These are phyloP conservation scores for Cardiocondyla obscurior DNA, from an alignment of 1,140 invertebrate genomes.

Conservation along the genomic window DNA sequence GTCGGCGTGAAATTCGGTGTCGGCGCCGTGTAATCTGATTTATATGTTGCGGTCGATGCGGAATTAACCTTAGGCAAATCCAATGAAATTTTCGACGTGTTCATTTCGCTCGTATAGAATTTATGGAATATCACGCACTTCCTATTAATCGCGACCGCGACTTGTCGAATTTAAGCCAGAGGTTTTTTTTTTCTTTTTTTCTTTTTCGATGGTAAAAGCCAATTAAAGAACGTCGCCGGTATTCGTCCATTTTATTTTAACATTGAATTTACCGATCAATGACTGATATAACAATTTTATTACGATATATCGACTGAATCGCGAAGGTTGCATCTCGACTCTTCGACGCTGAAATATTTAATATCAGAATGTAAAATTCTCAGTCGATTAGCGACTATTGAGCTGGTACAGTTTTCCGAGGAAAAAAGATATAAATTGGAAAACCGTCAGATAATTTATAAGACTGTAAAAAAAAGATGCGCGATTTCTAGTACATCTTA, in stretches of 20 bases:
- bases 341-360: neutral
- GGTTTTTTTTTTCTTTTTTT: too few species aligned
- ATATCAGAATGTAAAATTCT: slow-evolving; percentile 9
- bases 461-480: neutral
- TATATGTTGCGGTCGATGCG: slow-evolving; percentile 6
- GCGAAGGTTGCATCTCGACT: neutral
- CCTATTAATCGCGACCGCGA: neutral
- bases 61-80: slow-evolving; percentile 34
- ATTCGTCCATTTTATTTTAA: neutral
- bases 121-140: slow-evolving; percentile 1
- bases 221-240: neutral
- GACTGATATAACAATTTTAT: neutral
- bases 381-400: neutral
- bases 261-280: neutral
- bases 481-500: neutral
- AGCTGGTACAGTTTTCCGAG: too few species aligned
- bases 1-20: neutral
- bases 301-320: neutral
- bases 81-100: slow-evolving; percentile 20
- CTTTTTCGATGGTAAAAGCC: neutral
- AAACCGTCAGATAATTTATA: slow-evolving; percentile 5
- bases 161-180: neutral
- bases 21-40: neutral
- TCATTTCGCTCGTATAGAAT: neutral
- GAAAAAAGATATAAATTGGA: slow-evolving; percentile 8